Conservation (phyloP, 2,888 invertebrate species). For the Clistopyga incitator region DNA sequence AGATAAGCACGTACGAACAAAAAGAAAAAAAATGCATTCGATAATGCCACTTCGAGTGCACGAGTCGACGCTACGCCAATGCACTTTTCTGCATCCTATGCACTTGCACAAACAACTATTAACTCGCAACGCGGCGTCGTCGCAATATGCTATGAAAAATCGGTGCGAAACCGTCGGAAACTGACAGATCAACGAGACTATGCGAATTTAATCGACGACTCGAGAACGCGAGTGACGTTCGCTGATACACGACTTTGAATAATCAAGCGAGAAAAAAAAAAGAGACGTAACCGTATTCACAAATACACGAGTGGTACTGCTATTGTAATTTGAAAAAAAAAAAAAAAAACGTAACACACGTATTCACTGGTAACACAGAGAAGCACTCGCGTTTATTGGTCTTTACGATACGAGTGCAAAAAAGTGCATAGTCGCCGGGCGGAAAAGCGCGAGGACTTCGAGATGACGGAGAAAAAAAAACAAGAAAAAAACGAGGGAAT, state of each 20-base stretch:
- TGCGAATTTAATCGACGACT: not conserved
- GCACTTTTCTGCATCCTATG: constrained; percentile 2
- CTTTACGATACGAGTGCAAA: not conserved
- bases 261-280: not conserved
- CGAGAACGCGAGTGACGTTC: not conserved
- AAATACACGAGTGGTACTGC: not conserved
- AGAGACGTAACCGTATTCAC: not conserved
- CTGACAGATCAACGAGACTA: not conserved
- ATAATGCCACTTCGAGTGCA: not conserved
- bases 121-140: not conserved
- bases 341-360: not conserved
- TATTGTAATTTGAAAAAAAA: not conserved
- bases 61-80: constrained; percentile 10
- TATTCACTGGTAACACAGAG: not conserved
- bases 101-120: not conserved
- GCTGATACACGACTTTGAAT: not conserved
- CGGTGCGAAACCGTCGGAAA: not conserved
- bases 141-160: not conserved
- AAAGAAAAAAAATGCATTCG: constrained; percentile 14
- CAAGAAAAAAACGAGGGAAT: constrained; percentile 20
- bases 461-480: not conserved
- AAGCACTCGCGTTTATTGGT: not conserved
- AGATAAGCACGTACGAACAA: not conserved
- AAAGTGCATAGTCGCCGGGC: not conserved
- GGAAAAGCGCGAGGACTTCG: not conserved